Evolutionary conservation across 2,113 vertebrate species (phyloP), one percentile per base, ranked within the genome.

Genomic region (Paratilapia polleni): DNA sequence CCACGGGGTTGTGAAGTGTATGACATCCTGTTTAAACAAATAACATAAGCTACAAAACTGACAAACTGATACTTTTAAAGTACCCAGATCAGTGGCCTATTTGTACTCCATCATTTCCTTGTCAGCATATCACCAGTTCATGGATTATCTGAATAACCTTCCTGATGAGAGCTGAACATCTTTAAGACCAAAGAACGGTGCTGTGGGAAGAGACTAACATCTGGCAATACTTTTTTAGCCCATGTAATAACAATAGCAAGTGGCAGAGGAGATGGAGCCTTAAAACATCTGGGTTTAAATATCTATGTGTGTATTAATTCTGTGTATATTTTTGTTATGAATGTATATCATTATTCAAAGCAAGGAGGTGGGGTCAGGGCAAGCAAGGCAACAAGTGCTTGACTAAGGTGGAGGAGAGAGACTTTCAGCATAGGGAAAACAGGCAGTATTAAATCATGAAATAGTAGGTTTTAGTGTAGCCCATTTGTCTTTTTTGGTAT

Each of bases 391-490:
- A 10, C 10, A 49, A 0, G 10, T 52, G 15, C 10, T 70, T 52
- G 26, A 52, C 1, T 15, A 20, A 31, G 0, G 26, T 31, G 24
- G 3, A 0, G 10, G 10, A 43, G 24, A 31, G 66, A 70, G 43
- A 13, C 3, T 31, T 70, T 52, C 17, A 28, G 43, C 43, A 49
- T 0, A 49, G 24, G 15, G 28, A 20, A 70, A 14, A 13, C 2
- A 12, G 15, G 14, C 15, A 49, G 11, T 2, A 4, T 49, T 17
- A 49, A 36, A 36, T 8, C 36, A 6, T 36, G 5, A 8, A 36
- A 36, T 8, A 7, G 36, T 36, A 8, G 4, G 8, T 36, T 36
- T 36, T 36, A 36, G 36, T 7, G 1, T 36, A 8, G 36, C 8
- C 8, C 36, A 36, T 36, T 8, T 36, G 36, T 1, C 5, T 36